Evolutionary conservation across 2,888 invertebrate species (phyloP), one percentile per base, ranked within the genome.

Genomic region (Blera fallax): DNA sequence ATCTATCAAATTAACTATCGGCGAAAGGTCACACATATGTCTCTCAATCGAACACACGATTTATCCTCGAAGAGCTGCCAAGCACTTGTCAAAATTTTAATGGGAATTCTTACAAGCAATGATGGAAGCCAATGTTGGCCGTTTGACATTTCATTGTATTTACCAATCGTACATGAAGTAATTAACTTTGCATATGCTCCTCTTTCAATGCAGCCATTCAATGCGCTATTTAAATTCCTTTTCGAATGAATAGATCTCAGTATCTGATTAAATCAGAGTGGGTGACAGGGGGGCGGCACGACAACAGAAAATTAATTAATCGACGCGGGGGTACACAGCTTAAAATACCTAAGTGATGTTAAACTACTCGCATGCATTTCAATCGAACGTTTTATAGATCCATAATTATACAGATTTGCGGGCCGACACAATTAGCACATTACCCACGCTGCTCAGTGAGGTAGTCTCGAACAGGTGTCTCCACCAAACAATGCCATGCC

Each of bases 51-150:
- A 79, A 69, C 67, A 79, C 72, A 79, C 84, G 80, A 77, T 81
- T 81, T 84, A 84, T 74, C 84, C 80, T 81, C 85, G 81, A 85
- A 72, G 80, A 72, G 60, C 80, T 81, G 72, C 79, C 64, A 72
- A 72, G 79, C 56, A 56, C 79, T 79, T 79, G 85, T 85, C 85
- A 81, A 85, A 85, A 81, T 72, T 77, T 85, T 81, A 85, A 85
- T 85, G 85, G 81, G 81, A 81, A 72, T 72, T 81, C 60, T 48
- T 48, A 34, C 34, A 24, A 34, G 29, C 32, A 29, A 7, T 43
- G 48, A 62, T 73, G 18, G 40, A 80, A 73, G 52, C 50, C 52
- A 48, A 62, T 34, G 76, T 18, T 76, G 65, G 27, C 64, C 81
- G 72, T 81, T 85, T 85, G 85, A 85, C 85, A 85, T 85, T 85